A percentile compares a stretch with the other conserved stretches of the same genome.
Evolutionary conservation across 1,140 invertebrate genomes (phyloP).

Genomic region (Melipona quadrifasciata): DNA sequence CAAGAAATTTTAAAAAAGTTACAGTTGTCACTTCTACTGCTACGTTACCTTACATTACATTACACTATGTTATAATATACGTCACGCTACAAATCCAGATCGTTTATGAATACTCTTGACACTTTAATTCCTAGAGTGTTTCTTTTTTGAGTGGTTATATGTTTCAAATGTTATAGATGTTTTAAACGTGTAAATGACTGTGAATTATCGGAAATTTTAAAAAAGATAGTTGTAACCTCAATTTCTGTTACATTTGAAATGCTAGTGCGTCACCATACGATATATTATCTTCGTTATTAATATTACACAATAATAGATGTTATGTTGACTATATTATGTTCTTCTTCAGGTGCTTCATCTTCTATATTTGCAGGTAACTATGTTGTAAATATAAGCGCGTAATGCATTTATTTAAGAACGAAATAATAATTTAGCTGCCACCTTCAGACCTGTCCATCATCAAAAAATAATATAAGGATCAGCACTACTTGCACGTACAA

Average conservation of each 20-base stretch:
- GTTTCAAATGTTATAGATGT: too few species aligned
- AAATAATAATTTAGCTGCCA: slow-evolving; percentile 84
- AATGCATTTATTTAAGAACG: slow-evolving; percentile 87
- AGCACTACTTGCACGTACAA: slow-evolving; percentile 91
- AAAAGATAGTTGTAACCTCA: too few species aligned
- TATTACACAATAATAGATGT: slow-evolving; percentile 84
- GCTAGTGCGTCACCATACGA: slow-evolving; percentile 90
- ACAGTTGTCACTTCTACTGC: too few species aligned
- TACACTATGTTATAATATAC: too few species aligned
- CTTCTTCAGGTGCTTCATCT: slow-evolving; percentile 80
- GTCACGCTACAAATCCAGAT: too few species aligned
- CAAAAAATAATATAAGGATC: slow-evolving; percentile 95
- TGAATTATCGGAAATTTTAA: too few species aligned
- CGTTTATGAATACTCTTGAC: too few species aligned
- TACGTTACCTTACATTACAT: too few species aligned
- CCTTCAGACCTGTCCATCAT: slow-evolving; percentile 93
- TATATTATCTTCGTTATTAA: slow-evolving; percentile 94
- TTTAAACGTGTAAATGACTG: too few species aligned
- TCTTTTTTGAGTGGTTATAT: too few species aligned
- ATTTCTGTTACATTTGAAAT: slow-evolving; percentile 85
- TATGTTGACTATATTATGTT: slow-evolving; percentile 84
- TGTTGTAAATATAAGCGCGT: slow-evolving; percentile 91
- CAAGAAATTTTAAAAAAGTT: too few species aligned
- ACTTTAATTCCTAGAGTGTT: too few species aligned
- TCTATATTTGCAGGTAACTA: slow-evolving; percentile 75